Evolutionary conservation across 2,797 vertebrate genomes (phyloP), one percentile per base, ranked within the genome.

Genomic region (Cottoperca gobio): DNA sequence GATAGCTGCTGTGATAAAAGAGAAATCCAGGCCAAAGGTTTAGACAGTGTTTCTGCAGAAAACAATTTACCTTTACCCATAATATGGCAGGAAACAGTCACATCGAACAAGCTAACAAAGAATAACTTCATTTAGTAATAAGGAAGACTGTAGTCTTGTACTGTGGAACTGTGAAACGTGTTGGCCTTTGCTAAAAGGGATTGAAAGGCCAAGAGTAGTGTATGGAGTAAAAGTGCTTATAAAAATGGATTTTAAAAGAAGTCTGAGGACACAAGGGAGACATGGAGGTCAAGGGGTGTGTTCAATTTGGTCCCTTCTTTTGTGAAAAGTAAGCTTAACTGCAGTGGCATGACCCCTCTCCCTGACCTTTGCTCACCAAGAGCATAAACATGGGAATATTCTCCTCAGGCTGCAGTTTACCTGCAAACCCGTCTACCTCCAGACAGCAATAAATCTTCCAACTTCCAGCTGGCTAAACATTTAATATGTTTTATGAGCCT

Each of bases 341-440:
- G 50, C 46, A 57, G 42, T 2, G 1, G 37, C 13, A 2, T 83
- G 79, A 81, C 55, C 3, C 33, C 3, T 54, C 37, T 70, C 48
- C 35, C 45, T 85, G 77, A 86, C 85, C 81, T 88, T 88, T 85
- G 81, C 43, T 71, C 70, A 40, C 17, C 23, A 28, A 52, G 39
- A 37, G 48, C 46, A 85, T 88, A 83, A 83, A 87, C 42, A 66
- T 66, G 23, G 67, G 68, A 76, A 65, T 59, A 66, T 75, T 77
- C 12, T 73, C 69, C 46, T 33, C 48, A 54, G 54, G 13, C 50
- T 21, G 4, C 37, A 49, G 33, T 61, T 78, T n/a, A 64, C 67
- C 64, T 58, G 67, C 63, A 70, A 84, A 83, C 61, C 57, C 55
- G n/a, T 55, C 61, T 50, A 71, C 67, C 52, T 53, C n/a, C n/a